Conservation (phyloP, 2,888 invertebrate species). For the Nebria salina region DNA sequence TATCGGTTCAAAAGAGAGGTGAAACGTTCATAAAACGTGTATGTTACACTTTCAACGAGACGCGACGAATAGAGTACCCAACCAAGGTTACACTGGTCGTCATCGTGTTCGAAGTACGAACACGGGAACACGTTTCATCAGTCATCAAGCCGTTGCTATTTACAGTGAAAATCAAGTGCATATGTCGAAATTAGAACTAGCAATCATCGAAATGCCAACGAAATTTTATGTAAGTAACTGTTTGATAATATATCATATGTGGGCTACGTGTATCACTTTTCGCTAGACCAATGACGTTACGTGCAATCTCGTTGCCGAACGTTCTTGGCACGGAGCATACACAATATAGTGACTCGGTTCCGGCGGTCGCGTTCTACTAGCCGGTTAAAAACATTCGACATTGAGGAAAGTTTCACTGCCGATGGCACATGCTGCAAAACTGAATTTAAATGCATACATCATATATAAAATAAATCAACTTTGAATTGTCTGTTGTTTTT, state of each 20-base stretch:
- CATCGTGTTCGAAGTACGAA: not conserved
- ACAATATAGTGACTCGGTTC: not conserved
- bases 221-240: slow-evolving; percentile 23
- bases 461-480: not conserved
- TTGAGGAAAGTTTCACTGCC: not conserved
- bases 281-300: slow-evolving; percentile 25
- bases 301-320: slow-evolving; percentile 12
- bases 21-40: slow-evolving; percentile 5
- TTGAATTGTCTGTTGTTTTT: not conserved
- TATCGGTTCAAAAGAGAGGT: slow-evolving; percentile 19
- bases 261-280: slow-evolving; percentile 7
- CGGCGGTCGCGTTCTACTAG: not conserved
- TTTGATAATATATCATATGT: slow-evolving; percentile 8
- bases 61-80: slow-evolving; percentile 20
- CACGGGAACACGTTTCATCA: not conserved
- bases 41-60: slow-evolving; percentile 10
- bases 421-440: not conserved
- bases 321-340: slow-evolving; percentile 23
- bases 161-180: slow-evolving; percentile 12
- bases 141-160: not conserved
- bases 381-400: not conserved
- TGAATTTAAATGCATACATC: not conserved
- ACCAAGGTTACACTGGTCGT: slow-evolving; percentile 1
- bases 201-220: not conserved
- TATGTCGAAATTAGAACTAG: not conserved